These are phyloP conservation scores for Pomatorhinus ruficollis DNA, from an alignment of 2,113 vertebrate species.

Conservation along the genomic window DNA sequence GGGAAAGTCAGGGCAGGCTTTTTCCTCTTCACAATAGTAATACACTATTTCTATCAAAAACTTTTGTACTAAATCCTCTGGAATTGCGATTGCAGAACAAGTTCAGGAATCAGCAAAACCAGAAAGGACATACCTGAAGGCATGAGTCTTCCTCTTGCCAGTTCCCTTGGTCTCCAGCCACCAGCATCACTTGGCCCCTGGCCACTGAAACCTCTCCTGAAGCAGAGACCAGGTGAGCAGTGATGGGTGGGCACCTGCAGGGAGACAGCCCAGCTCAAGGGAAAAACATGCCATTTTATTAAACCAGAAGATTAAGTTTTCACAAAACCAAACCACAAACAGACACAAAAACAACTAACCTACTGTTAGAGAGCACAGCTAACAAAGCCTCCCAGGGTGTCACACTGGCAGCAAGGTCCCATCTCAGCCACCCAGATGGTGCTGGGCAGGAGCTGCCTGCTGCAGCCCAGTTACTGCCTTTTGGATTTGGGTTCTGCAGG, in stretches of 20 bases:
- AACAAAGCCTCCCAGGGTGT: neutral
- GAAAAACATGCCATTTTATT: neutral
- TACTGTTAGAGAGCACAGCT: neutral
- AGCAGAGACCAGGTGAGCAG: fast-evolving
- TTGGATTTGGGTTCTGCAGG: neutral
- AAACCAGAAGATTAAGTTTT: neutral
- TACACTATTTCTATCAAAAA: neutral
- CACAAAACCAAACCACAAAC: neutral
- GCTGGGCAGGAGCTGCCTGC: fast-evolving
- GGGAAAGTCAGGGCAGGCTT: neutral
- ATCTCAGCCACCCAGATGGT: neutral
- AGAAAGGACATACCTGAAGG: neutral
- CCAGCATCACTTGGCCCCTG: neutral
- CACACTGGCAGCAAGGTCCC: fast-evolving
- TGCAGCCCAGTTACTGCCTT: too few species aligned
- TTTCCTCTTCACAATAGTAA: neutral
- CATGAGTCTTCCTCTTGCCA: neutral
- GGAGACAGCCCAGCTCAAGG: neutral
- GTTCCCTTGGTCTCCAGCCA: neutral
- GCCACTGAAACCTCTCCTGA: neutral
- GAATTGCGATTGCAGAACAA: neutral
- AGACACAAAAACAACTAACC: neutral
- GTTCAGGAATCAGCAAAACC: neutral
- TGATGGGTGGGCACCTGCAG: fast-evolving
- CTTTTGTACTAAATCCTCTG: neutral